Conservation (phyloP, 1,140 invertebrate species). For the Heliothis subflexa region DNA sequence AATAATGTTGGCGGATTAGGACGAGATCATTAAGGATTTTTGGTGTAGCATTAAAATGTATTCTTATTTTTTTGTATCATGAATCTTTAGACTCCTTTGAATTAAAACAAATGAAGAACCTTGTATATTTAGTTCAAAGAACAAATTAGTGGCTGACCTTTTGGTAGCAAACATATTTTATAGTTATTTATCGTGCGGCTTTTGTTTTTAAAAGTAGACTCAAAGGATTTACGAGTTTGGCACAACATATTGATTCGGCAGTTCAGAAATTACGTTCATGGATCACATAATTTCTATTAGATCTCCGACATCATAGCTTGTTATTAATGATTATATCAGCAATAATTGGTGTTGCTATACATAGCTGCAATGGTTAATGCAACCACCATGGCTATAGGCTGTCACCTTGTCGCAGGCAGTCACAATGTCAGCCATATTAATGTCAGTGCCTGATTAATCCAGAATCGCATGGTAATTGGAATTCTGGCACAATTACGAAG, state of each 20-base stretch:
- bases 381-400: not conserved
- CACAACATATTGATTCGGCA: too few relatives aligned
- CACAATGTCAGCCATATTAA: conserved; percentile 37
- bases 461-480: conserved; percentile 58
- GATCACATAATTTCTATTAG: too few relatives aligned
- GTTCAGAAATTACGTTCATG: too few relatives aligned
- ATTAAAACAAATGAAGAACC: conserved; percentile 9
- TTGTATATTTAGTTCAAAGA: conserved; percentile 19
- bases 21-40: conserved; percentile 44
- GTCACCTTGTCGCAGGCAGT: conserved; percentile 5
- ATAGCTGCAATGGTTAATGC: not conserved
- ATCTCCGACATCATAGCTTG: too few relatives aligned
- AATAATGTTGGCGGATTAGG: conserved; percentile 43
- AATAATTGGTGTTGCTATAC: conserved; percentile 4
- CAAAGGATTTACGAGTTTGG: too few relatives aligned
- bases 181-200: not conserved
- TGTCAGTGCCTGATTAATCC: conserved; percentile 42
- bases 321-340: not conserved
- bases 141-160: conserved; percentile 27
- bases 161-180: not conserved
- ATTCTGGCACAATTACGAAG: conserved; percentile 62
- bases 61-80: not conserved
- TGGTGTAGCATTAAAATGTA: conserved; percentile 27
- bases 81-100: conserved; percentile 8
- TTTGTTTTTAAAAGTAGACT: too few relatives aligned